Conservation (phyloP, 2,888 invertebrate genomes). For the Melipona beecheii region DNA sequence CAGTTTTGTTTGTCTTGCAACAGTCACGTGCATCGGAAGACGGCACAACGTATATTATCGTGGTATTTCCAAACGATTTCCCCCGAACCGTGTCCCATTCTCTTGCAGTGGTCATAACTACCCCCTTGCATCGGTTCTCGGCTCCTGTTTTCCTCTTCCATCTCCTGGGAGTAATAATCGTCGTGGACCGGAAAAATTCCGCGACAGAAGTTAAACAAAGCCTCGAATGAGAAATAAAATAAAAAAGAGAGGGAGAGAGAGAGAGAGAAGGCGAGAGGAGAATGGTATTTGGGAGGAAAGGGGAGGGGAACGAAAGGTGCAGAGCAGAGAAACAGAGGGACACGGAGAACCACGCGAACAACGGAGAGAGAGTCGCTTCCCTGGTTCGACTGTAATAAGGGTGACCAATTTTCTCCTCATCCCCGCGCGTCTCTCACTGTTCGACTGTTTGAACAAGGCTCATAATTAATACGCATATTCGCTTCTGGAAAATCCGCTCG, state of each 20-base stretch:
- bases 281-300: constrained; percentile 44
- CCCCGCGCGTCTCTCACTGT: constrained; percentile 61
- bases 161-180: constrained; percentile 82
- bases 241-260: constrained; percentile 1
- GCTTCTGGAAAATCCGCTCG: constrained; percentile 68
- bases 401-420: constrained; percentile 66
- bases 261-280: constrained; percentile 16
- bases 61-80: constrained; percentile 50
- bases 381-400: constrained; percentile 76
- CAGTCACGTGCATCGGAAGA: background rate
- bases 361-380: constrained; percentile 45
- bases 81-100: constrained; percentile 15
- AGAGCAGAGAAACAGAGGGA: constrained; percentile 18
- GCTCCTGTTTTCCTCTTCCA: constrained; percentile 63
- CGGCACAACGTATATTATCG: background rate
- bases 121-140: constrained; percentile 35
- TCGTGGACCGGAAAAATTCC: constrained; percentile 79
- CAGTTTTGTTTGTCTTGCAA: too few relatives aligned
- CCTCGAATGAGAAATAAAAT: constrained; percentile 71
- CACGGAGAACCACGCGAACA: constrained; percentile 27
- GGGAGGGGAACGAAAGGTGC: constrained; percentile 11
- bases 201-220: constrained; percentile 83
- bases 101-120: background rate
- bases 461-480: constrained; percentile 83
- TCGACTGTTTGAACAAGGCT: constrained; percentile 82